These are phyloP conservation scores for Myotis vivesi DNA, from an alignment of 2,797 vertebrate genomes.

Conservation along the genomic window DNA sequence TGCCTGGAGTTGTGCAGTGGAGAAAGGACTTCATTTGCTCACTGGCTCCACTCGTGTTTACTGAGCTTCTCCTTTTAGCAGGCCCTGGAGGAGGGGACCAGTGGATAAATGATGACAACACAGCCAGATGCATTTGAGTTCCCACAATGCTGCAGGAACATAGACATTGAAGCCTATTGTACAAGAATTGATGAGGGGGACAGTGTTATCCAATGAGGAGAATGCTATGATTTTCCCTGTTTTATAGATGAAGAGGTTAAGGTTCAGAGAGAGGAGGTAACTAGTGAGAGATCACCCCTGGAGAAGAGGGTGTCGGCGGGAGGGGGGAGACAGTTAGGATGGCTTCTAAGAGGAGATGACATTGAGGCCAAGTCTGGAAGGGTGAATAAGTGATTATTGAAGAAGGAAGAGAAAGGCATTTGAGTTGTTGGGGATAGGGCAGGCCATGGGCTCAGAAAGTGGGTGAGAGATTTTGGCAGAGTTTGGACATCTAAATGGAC, in stretches of 20 bases:
- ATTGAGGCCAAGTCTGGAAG: not conserved
- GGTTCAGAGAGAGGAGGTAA: not conserved
- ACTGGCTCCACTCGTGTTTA: fast-evolving
- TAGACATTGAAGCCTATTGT: not conserved
- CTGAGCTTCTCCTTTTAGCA: not conserved
- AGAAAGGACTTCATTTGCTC: not conserved
- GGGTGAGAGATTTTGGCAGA: not conserved
- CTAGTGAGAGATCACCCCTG: not conserved
- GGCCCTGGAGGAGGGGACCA: not conserved
- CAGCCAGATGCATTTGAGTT: not conserved
- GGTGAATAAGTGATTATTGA: not conserved
- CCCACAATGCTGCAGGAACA: not conserved
- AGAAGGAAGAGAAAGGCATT: not conserved
- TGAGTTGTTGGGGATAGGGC: not conserved
- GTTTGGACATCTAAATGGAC: not conserved
- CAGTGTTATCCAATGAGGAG: not conserved
- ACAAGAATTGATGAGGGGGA: not conserved
- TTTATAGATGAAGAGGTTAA: not conserved
- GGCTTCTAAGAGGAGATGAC: not conserved
- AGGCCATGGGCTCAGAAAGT: not conserved
- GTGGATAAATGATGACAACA: not conserved
- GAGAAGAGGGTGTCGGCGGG: not conserved
- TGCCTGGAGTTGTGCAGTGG: not conserved
- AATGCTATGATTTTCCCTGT: not conserved
- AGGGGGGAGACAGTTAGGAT: not conserved